Percentiles rank a stretch among this genome's conserved stretches.
phyloP scores from a whole-genome alignment of 2,888 invertebrate species.

The Andrena minutula region DNA sequence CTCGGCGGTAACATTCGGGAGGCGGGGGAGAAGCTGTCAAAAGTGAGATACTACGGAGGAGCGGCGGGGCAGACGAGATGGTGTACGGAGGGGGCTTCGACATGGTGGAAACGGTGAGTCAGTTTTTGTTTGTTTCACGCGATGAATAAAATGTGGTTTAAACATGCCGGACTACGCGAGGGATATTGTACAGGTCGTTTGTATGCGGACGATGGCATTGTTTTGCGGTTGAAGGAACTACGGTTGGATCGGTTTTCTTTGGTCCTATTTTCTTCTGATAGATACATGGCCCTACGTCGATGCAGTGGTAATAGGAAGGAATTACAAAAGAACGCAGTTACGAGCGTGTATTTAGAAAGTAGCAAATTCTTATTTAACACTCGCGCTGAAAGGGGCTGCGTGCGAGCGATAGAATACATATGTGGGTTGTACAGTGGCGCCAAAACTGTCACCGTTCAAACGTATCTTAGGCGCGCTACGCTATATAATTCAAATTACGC shows the following conservation, averaged over 20 bases:
- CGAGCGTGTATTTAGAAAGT: neutral
- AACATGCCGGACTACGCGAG: neutral
- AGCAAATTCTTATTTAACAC: neutral
- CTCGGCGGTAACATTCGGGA: neutral
- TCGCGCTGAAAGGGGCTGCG: neutral
- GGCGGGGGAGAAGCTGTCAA: slow-evolving; percentile 49
- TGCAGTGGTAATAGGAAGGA: neutral
- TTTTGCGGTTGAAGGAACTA: neutral
- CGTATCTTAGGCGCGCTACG: neutral
- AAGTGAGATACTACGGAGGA: slow-evolving; percentile 47
- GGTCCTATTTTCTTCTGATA: neutral
- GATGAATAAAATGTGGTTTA: slow-evolving; percentile 13
- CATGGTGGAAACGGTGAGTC: slow-evolving; percentile 83
- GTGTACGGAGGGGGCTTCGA: slow-evolving; percentile 81
- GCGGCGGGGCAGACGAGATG: slow-evolving; percentile 70
- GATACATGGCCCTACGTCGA: neutral
- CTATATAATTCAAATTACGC: neutral
- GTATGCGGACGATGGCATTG: slow-evolving; percentile 1
- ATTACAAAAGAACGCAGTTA: neutral
- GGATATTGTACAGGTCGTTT: neutral
- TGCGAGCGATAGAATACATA: neutral
- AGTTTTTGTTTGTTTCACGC: slow-evolving; percentile 35
- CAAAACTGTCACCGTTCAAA: slow-evolving; percentile 13
- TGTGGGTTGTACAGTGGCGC: slow-evolving; percentile 20
- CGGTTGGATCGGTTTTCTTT: neutral